Percentiles rank a stretch among this genome's conserved stretches.
These are phyloP conservation scores for Myanophis thanlyinensis DNA, from an alignment of 2,113 vertebrate species.

Conservation along the genomic window DNA sequence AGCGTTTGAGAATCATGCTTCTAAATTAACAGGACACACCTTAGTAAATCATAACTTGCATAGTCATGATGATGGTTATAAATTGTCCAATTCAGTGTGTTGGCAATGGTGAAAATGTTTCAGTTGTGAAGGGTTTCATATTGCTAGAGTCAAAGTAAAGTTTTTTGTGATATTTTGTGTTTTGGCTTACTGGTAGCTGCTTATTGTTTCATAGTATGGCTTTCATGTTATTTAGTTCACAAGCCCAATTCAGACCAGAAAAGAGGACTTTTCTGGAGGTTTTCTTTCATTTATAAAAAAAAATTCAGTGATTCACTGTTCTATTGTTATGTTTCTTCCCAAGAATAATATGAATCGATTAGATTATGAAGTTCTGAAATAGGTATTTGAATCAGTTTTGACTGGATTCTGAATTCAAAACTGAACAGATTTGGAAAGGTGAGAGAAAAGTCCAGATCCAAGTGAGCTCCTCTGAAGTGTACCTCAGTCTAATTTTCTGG, in stretches of 20 bases:
- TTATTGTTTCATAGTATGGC: not conserved
- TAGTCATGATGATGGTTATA: not conserved
- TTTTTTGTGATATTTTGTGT: not conserved
- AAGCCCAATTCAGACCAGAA: not conserved
- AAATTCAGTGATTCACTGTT: not conserved
- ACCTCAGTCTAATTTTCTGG: not conserved
- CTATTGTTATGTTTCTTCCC: not conserved
- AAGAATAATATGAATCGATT: not conserved
- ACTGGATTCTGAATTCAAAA: not conserved
- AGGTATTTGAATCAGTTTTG: not conserved
- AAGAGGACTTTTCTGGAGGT: not conserved
- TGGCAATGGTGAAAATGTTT: not conserved
- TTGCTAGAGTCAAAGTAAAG: not conserved
- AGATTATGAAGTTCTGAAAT: not conserved
- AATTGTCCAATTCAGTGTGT: not conserved
- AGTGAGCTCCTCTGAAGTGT: not conserved
- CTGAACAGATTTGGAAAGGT: not conserved
- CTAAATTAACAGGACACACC: not conserved
- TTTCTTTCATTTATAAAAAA: not conserved
- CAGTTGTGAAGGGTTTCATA: not conserved
- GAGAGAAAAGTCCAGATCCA: not conserved
- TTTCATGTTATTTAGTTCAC: not conserved
- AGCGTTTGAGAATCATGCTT: not conserved
- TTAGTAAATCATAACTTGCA: not conserved
- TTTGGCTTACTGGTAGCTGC: not conserved